phyloP scores from a whole-genome alignment of 2,113 vertebrate species.

The Amphilophus citrinellus region DNA sequence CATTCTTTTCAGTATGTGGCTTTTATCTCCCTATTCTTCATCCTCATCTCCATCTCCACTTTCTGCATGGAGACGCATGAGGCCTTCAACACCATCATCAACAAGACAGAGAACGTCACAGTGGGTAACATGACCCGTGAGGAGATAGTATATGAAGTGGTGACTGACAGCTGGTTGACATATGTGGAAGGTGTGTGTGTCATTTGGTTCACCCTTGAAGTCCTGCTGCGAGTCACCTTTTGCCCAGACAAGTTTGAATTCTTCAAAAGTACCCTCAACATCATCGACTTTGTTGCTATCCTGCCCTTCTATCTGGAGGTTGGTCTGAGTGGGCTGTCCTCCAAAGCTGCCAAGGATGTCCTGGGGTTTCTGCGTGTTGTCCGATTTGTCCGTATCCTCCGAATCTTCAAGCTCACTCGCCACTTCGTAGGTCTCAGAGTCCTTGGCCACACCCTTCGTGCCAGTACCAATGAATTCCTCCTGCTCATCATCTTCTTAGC shows the following conservation, averaged over 20 bases:
- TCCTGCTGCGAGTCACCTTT: conserved; percentile 92
- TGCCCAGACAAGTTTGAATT: conserved; percentile 95
- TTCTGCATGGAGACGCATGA: conserved; percentile 99
- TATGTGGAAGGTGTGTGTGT: conserved; percentile 98
- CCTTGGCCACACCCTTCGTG: conserved; percentile 91
- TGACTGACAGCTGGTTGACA: conserved; percentile 94
- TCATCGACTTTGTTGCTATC: conserved; percentile 97
- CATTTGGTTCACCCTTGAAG: conserved; percentile 98
- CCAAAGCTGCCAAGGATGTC: conserved; percentile 96
- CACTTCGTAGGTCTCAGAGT: conserved; percentile 94
- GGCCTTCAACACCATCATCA: conserved; percentile 93
- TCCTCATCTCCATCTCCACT: conserved; percentile 98
- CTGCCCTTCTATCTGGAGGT: conserved; percentile 96
- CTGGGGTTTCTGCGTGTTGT: conserved; percentile 93
- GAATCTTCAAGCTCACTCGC: conserved; percentile 95
- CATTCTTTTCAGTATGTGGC: conserved; percentile 88
- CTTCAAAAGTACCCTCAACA: conserved; percentile 93
- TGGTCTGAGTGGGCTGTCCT: conserved; percentile 88
- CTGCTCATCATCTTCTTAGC: conserved; percentile 96
- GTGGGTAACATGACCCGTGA: conserved; percentile 85
- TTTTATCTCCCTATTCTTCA: conserved; percentile 91
- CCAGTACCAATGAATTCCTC: conserved; percentile 97
- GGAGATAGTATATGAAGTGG: conserved; percentile 88
- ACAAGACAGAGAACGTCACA: conserved; percentile 88
- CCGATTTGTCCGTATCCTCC: conserved; percentile 92